A percentile compares a stretch with the other conserved stretches of the same genome.
Evolutionary conservation across 2,797 vertebrate species (phyloP).

Genomic region (Lagodon rhomboides): DNA sequence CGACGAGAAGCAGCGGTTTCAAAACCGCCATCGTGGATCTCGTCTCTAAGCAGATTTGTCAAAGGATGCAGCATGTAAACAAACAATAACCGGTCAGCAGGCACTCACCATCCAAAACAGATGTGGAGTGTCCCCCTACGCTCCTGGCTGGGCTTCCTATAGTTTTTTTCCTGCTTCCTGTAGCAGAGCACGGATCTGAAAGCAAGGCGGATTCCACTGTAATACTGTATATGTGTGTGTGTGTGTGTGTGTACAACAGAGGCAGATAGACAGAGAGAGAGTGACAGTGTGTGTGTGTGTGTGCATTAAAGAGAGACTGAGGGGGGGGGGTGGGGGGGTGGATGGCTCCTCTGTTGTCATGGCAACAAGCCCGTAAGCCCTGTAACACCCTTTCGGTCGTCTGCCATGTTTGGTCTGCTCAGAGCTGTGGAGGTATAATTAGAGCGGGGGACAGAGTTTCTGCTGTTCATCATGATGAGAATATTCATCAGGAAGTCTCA

Average conservation of each 20-base stretch:
- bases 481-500: constrained; percentile 13
- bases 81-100: constrained; percentile 88
- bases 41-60: constrained; percentile 28
- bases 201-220: constrained; percentile 75
- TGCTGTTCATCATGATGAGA: constrained; percentile 36
- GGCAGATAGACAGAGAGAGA: constrained; percentile 52
- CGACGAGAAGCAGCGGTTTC: constrained; percentile 6
- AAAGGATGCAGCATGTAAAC: constrained; percentile 89
- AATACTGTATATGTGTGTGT: constrained; percentile 55
- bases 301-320: constrained; percentile 57
- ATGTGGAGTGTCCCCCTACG: constrained; percentile 67
- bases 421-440: constrained; percentile 62
- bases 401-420: constrained; percentile 87
- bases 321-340: constrained; percentile 34
- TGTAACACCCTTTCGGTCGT: constrained; percentile 83
- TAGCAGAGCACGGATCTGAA: constrained; percentile 62
- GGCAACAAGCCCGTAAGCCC: constrained; percentile 90
- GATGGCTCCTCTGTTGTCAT: constrained; percentile 91
- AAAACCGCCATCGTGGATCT: constrained; percentile 1
- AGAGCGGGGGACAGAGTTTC: constrained; percentile 50
- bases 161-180: constrained; percentile 56
- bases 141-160: constrained; percentile 43
- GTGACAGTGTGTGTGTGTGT: constrained; percentile 52
- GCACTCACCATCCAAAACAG: constrained; percentile 88
- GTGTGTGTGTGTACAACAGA: constrained; percentile 53